phyloP scores from a whole-genome alignment of 2,113 vertebrate species.

The Crocuta crocuta region DNA sequence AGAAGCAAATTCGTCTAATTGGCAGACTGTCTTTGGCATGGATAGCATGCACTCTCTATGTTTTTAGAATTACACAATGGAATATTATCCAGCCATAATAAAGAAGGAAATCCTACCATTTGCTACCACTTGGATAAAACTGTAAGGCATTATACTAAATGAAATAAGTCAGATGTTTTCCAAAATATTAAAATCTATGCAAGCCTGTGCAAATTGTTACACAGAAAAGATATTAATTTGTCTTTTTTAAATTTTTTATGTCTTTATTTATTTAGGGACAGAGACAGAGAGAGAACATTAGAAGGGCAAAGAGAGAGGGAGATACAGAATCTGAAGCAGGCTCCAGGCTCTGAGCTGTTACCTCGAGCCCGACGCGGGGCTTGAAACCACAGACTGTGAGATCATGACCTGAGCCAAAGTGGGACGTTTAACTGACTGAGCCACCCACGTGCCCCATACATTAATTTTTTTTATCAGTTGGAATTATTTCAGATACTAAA shows the following conservation, averaged over 20 bases:
- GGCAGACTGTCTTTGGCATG: neutral
- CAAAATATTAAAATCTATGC: neutral
- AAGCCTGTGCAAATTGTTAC: neutral
- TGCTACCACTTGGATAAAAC: neutral
- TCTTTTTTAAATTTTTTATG: too few species aligned
- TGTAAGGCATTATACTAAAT: neutral
- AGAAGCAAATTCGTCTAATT: neutral
- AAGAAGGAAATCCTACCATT: neutral
- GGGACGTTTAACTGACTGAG: too few species aligned
- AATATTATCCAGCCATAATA: neutral
- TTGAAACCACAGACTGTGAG: too few species aligned
- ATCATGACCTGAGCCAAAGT: too few species aligned
- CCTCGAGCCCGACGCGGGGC: too few species aligned
- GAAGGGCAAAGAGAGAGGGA: too few species aligned
- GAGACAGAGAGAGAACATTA: too few species aligned
- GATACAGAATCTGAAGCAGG: too few species aligned
- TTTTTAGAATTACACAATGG: neutral
- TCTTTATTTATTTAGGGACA: too few species aligned
- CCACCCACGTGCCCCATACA: too few species aligned
- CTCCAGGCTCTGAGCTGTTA: too few species aligned
- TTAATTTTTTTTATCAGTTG: neutral
- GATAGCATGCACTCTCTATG: too few species aligned
- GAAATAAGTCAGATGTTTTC: neutral
- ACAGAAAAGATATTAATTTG: neutral
- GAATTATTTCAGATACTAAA: neutral